Evolutionary conservation across 2,888 invertebrate species (phyloP).

Genomic region (Harpalus rufipes): DNA sequence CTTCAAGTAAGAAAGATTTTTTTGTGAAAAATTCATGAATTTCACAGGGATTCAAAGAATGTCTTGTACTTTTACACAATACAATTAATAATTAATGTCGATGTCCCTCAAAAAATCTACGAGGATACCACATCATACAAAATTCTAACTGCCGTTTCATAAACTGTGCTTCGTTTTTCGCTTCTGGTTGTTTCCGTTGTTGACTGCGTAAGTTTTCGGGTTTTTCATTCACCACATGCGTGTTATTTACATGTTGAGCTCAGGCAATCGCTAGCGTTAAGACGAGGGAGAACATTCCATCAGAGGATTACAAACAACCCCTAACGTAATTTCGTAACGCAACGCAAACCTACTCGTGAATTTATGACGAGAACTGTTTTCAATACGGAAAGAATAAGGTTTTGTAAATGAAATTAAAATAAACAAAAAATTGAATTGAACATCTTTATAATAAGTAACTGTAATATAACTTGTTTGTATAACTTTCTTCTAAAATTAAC

Average conservation of each 20-base stretch:
- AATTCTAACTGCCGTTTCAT: background rate
- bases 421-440: too few species aligned
- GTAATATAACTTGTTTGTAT: too few species aligned
- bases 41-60: too few species aligned
- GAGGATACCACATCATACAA: background rate
- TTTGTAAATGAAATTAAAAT: too few species aligned
- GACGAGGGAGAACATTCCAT: background rate
- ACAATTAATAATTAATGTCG: too few species aligned
- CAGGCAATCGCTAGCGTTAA: background rate
- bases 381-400: too few species aligned
- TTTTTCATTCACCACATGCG: background rate
- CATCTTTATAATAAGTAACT: too few species aligned
- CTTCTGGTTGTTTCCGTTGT: background rate
- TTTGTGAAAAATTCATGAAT: too few species aligned
- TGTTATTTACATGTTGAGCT: background rate
- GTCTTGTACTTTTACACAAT: too few species aligned
- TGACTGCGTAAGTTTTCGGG: slow-evolving; percentile 4
- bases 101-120: too few species aligned
- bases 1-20: too few species aligned
- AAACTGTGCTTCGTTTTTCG: background rate
- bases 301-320: background rate
- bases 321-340: background rate
- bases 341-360: background rate
- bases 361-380: background rate
- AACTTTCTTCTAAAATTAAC: too few species aligned